Base-by-base conservation (phyloP, 2,113 vertebrate genomes). In the Alexandromys fortis region DNA sequence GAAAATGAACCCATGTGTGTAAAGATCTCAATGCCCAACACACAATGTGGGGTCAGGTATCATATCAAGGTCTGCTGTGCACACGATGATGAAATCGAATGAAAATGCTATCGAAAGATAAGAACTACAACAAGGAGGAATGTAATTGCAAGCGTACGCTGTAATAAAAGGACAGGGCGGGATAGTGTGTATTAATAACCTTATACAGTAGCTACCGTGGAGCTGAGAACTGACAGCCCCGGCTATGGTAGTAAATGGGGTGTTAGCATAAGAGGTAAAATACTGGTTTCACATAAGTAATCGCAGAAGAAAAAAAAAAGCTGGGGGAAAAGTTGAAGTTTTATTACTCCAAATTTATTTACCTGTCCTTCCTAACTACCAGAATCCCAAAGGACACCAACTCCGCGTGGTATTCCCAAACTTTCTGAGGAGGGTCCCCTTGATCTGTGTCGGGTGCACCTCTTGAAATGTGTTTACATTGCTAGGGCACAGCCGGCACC, bases 81-180 rank as follows among this genome's bases (percentile, higher is more conserved):
- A 77, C 6, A 82, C 21, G 89, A 16, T 7, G 58, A 86, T 72
- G 42, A 83, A 83, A 87, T 24, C 12, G 3, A 94, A 90, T 88
- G 86, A 87, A 91, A 94, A 86, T 77, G 16, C 47, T 89, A 82
- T 38, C 94, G 67, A 87, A 79, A 82, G 30, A 91, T 38, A 89
- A 70, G 49, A 63, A 47, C 21, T 83, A 45, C 58, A 78, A 42
- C 9, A 70, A 67, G 24, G 26, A 7, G 75, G 90, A 77, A 89
- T 67, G 35, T 42, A 63, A 87, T 68, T 91, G 24, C 35, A 95
- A 89, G 10, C 79, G 7, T 35, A 42, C 63, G 14, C 21, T 63
- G 14, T 65, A 11, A 47, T 90, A 55, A 38, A 86, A 76, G 49
- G 78, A 4, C 24, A 73, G 26, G 11, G 21, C 72, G 21, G 45